Percentiles rank a stretch among this genome's conserved stretches.
Conservation (phyloP, 2,797 vertebrate genomes). For the Iguana delicatissima region DNA sequence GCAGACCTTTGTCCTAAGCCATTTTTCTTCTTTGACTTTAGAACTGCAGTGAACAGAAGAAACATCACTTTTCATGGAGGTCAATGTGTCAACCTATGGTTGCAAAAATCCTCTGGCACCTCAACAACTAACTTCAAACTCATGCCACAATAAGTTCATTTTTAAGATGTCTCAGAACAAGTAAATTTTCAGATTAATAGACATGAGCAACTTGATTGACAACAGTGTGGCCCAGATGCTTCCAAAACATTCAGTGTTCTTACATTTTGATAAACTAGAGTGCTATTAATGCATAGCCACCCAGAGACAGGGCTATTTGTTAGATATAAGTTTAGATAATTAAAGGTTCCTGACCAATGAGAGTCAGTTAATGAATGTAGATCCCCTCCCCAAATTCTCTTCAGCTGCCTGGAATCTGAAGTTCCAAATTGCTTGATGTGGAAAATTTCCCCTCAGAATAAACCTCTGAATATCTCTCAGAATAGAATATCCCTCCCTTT, state of each 20-base stretch:
- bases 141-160: too few species aligned
- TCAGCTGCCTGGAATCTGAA: not conserved
- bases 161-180: not conserved
- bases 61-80: not conserved
- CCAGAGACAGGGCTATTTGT: not conserved
- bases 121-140: not conserved
- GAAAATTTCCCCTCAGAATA: too few species aligned
- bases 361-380: not conserved
- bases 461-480: not conserved
- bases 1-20: too few species aligned
- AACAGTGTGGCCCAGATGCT: not conserved
- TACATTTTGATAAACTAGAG: slow-evolving; percentile 1
- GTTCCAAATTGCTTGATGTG: not conserved
- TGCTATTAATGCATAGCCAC: not conserved
- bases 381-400: not conserved
- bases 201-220: not conserved
- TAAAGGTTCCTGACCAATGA: not conserved
- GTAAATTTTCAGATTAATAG: not conserved
- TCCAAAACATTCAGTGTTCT: not conserved
- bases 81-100: not conserved
- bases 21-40: not conserved
- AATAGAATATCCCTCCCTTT: not conserved
- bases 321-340: not conserved
- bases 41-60: not conserved
- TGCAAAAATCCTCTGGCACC: not conserved